Percentiles rank a stretch among this genome's conserved stretches.
Evolutionary conservation across 2,888 invertebrate genomes (phyloP).

Genomic region (Pandemis corylana): DNA sequence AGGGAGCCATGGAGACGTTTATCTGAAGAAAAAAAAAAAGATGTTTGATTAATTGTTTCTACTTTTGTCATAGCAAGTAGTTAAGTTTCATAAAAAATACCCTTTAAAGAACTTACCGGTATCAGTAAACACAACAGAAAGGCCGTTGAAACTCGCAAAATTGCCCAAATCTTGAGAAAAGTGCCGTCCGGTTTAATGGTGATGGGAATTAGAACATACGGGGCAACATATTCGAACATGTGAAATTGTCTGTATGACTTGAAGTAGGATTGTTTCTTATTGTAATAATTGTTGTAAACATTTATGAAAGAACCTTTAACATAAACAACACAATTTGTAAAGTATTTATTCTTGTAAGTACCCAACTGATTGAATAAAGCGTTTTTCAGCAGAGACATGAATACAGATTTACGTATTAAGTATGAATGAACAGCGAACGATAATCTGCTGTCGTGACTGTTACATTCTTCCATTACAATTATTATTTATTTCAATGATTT

Average conservation of each 20-base stretch:
- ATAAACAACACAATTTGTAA: neutral
- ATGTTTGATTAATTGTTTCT: neutral
- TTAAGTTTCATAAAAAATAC: too few species aligned
- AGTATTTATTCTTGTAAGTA: too few species aligned
- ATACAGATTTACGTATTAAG: too few species aligned
- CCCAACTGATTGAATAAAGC: too few species aligned
- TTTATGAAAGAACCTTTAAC: slow-evolving; percentile 76
- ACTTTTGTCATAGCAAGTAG: too few species aligned
- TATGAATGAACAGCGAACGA: too few species aligned
- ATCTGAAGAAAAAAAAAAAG: slow-evolving; percentile 61
- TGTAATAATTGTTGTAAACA: slow-evolving; percentile 63
- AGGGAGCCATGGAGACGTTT: slow-evolving; percentile 71
- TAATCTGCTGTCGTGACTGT: too few species aligned
- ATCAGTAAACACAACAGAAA: slow-evolving; percentile 69
- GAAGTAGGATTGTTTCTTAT: slow-evolving; percentile 62
- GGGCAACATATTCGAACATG: slow-evolving; percentile 64
- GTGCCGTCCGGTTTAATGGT: slow-evolving; percentile 72
- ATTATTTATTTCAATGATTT: too few species aligned
- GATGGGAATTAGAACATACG: slow-evolving; percentile 70
- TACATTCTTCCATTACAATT: too few species aligned
- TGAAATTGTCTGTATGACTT: slow-evolving; percentile 69
- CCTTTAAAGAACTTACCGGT: slow-evolving; percentile 61
- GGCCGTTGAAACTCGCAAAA: slow-evolving; percentile 63
- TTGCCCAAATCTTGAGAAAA: slow-evolving; percentile 72
- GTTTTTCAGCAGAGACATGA: too few species aligned